Evolutionary conservation across 2,797 vertebrate species (phyloP), one percentile per base, ranked within the genome.

Genomic region (Mormyrus proboscirostris): DNA sequence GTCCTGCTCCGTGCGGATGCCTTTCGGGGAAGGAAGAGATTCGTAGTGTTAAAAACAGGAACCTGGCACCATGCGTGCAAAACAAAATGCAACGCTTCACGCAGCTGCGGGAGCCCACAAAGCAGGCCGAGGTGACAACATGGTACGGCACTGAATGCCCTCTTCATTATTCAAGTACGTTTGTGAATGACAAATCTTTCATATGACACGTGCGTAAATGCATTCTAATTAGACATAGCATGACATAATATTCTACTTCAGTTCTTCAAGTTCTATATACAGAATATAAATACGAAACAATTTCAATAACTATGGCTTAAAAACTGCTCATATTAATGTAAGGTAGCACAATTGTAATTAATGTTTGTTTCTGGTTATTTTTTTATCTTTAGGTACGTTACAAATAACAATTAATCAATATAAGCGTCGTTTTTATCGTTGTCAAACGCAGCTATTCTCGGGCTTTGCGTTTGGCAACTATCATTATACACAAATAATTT

Each of bases 1-100:
- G 95, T 99, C 98, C 95, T 99, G 98, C 90, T 98, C 98, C 49
- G 97, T 97, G 90, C 97, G 95, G 92, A 97, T 97, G 86, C 97
- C 97, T 97, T 90, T 86, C 89, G 92, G 90, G 92, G 84, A 73
- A 3, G 65, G 50, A 3, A 33, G 53, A 41, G 25, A 47, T 53
- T 25, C 33, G 41, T n/a, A 57, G 16, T 25, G 33, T 44, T 12
- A 55, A 51, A 82, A 73, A 88, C 73, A 47, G 76, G 76, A 82
- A 44, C 41, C 3, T 22, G 76, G 3, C 38, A 8, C 14, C 7
- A 16, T 29, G 41, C 76, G 3, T 1, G 6, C 8, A 3, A 9
- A 82, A 41, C 16, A 33, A 44, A 79, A 79, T 19, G 41, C 38
- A 2, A 19, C 2, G 73, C 38, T 47, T 47, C 38, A 10, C 0